Conservation (phyloP, 2,797 vertebrate genomes). For the Orientallactaga sibirica region DNA sequence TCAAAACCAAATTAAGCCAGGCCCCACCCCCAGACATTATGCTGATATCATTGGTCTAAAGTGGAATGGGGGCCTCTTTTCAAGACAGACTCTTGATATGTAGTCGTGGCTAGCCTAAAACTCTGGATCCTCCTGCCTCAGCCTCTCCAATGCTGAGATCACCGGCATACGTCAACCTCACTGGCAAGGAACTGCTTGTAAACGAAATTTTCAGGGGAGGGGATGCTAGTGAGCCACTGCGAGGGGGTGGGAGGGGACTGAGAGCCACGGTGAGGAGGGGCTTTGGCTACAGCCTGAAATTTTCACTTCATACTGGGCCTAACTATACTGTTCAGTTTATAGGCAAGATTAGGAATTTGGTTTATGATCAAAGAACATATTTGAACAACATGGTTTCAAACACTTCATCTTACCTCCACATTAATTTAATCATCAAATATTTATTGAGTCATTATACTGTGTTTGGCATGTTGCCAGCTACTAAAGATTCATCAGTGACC, state of each 20-base stretch:
- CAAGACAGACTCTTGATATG: too few species aligned
- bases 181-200: neutral
- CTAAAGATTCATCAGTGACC: conserved; percentile 25
- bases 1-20: neutral
- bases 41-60: conserved; percentile 28
- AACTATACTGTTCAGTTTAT: conserved; percentile 36
- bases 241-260: neutral
- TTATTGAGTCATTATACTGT: conserved; percentile 49
- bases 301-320: conserved; percentile 50
- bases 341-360: conserved; percentile 52
- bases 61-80: neutral
- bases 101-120: too few species aligned
- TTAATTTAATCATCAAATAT: conserved; percentile 54
- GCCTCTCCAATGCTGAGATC: neutral
- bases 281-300: neutral
- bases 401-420: conserved; percentile 31
- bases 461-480: conserved; percentile 34
- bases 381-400: conserved; percentile 52
- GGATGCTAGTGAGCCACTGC: neutral
- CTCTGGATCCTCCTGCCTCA: neutral
- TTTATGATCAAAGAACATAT: conserved; percentile 54
- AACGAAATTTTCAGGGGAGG: conserved; percentile 40
- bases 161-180: neutral
- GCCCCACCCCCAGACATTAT: neutral
- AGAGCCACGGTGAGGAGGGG: conserved; percentile 5